Conservation (phyloP, 2,888 invertebrate species). For the Tetranychus truncatus region DNA sequence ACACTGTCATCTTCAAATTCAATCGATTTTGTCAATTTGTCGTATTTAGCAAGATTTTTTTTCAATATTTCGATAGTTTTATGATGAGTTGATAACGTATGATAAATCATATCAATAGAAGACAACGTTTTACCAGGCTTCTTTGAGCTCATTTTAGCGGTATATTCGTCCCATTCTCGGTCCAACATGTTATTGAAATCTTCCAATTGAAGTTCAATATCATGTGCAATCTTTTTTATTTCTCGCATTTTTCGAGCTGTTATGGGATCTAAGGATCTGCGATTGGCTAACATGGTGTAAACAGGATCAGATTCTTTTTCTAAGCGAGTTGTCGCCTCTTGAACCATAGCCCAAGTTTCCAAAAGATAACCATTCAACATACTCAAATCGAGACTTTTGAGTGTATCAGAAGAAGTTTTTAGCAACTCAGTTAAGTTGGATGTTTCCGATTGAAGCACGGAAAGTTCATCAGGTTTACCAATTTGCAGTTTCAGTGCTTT, state of each 20-base stretch:
- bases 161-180: slow-evolving; percentile 50
- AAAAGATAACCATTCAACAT: slow-evolving; percentile 40
- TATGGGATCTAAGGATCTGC: slow-evolving; percentile 43
- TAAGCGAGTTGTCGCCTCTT: slow-evolving; percentile 32
- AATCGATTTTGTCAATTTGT: neutral
- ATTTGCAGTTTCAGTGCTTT: slow-evolving; percentile 6
- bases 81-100: neutral
- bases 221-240: slow-evolving; percentile 44
- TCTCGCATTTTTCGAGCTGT: slow-evolving; percentile 48
- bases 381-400: slow-evolving; percentile 36
- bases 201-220: slow-evolving; percentile 53
- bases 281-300: slow-evolving; percentile 32
- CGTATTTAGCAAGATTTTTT: neutral
- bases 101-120: slow-evolving; percentile 4
- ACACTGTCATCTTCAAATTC: neutral
- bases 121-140: neutral
- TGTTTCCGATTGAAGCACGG: neutral
- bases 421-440: neutral
- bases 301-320: slow-evolving; percentile 32
- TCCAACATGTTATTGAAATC: slow-evolving; percentile 54
- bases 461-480: neutral
- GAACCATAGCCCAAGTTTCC: slow-evolving; percentile 33
- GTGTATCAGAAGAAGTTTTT: neutral
- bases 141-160: neutral
- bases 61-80: neutral